Base-by-base conservation (phyloP, 2,888 invertebrate species). In the Lepetodrilus schrolli region DNA sequence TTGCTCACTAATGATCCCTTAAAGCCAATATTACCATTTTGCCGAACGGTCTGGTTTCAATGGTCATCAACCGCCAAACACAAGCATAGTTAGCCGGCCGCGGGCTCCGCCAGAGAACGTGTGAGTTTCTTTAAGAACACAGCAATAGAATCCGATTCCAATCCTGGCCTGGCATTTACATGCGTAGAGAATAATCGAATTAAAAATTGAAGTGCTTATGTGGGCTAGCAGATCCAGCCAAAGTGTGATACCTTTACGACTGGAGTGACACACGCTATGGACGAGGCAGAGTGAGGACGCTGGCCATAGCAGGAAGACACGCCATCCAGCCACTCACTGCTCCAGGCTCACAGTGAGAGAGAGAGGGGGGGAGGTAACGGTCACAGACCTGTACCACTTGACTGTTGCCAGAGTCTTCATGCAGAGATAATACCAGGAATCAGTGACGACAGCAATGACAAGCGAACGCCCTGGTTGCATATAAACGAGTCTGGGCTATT, bases 21-120 rank as follows among this genome's bases (percentile, higher is more conserved):
- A 58, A 58, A 58, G 58, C 58, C 58, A 58, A 58, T 58, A 58
- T 58, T 58, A 34, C 58, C 58, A 58, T 58, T 58, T 30, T 17
- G 48, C 58, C 58, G 26, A 43, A 58, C 10, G 34, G 58, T 58
- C 58, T 23, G 23, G 58, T 58, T 58, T 58, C 58, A 58, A 58
- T 30, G 58, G 30, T 23, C 58, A 26, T 30, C 58, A 58, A 58
- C 34, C 34, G 58, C 58, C 58, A 58, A 58, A 58, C 30, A 58
- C 30, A 58, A 58, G 34, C 58, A 58, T 58, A 30, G 34, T 58
- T 58, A 58, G 58, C 30, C 26, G 30, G 58, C 26, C 34, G 23
- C 58, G 10, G 58, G 58, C 17, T 26, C 58, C n/a, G 17, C 26
- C 4, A 7, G 8, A 5, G 34, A 30, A 58, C 58, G 58, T 58